A percentile compares a stretch with the other conserved stretches of the same genome.
Evolutionary conservation across 2,797 vertebrate species (phyloP).

Genomic region (Acanthopagrus latus): DNA sequence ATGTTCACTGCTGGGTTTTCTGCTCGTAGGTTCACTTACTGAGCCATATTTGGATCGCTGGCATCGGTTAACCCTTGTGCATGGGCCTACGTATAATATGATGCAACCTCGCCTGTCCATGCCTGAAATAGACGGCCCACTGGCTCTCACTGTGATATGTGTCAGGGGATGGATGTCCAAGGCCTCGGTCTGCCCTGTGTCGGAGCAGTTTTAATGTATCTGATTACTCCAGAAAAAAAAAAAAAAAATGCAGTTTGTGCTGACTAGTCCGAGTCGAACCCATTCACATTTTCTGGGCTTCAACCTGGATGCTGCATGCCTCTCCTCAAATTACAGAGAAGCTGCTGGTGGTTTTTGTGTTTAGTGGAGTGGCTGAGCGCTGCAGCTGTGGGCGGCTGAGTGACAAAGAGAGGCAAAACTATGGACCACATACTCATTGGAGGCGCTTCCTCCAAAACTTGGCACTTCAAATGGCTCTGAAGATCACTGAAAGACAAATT

Average conservation of each 20-base stretch:
- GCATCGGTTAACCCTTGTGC: constrained; percentile 51
- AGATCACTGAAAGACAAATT: background rate
- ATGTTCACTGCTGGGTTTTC: background rate
- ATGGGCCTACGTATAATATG: constrained; percentile 59
- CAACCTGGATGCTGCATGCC: constrained; percentile 3
- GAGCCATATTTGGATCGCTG: constrained; percentile 60
- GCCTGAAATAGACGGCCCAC: constrained; percentile 71
- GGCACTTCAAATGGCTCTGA: background rate
- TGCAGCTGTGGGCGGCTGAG: constrained; percentile 26
- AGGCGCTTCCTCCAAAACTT: background rate
- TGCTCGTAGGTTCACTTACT: constrained; percentile 19
- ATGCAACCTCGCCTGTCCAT: constrained; percentile 68
- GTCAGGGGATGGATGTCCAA: constrained; percentile 35
- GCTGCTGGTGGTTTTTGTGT: constrained; percentile 36
- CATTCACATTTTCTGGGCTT: constrained; percentile 45
- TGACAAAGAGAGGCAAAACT: background rate
- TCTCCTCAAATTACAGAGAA: constrained; percentile 61
- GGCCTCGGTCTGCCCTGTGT: constrained; percentile 27
- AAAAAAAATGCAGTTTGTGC: constrained; percentile 3
- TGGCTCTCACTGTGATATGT: constrained; percentile 38
- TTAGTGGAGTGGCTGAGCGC: constrained; percentile 16
- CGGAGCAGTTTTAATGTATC: constrained; percentile 14
- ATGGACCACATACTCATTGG: background rate
- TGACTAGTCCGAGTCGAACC: constrained; percentile 33
- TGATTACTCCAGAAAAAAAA: constrained; percentile 1